Evolutionary conservation across 1,140 invertebrate genomes (phyloP).

Genomic region (Drosophila setifemur): DNA sequence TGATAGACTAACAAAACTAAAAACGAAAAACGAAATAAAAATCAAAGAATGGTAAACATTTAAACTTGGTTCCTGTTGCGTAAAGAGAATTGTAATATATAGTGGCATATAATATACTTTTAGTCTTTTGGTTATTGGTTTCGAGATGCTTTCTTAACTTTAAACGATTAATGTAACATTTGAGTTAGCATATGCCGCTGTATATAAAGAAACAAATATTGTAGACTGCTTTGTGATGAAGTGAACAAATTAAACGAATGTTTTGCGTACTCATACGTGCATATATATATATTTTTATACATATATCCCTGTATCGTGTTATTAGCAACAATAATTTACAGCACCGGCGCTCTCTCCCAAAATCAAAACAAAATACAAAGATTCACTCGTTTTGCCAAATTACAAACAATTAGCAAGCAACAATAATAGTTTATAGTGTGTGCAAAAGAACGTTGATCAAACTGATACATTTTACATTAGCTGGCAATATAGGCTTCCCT

Average conservation of each 20-base stretch:
- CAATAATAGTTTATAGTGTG: slow-evolving; percentile 41
- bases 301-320: slow-evolving; percentile 34
- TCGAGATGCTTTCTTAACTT: background rate
- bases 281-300: slow-evolving; percentile 50
- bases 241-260: slow-evolving; percentile 23
- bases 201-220: slow-evolving; percentile 27
- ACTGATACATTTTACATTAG: slow-evolving; percentile 19
- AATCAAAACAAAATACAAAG: background rate
- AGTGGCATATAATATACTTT: slow-evolving; percentile 14
- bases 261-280: slow-evolving; percentile 33
- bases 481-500: slow-evolving; percentile 19
- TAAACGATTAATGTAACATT: background rate
- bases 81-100: slow-evolving; percentile 52
- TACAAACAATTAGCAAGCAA: slow-evolving; percentile 37
- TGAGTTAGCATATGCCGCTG: slow-evolving; percentile 17
- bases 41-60: slow-evolving; percentile 27
- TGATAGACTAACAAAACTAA: slow-evolving; percentile 39
- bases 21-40: background rate
- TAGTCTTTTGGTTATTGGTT: no score
- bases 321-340: slow-evolving; percentile 43
- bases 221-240: slow-evolving; percentile 63
- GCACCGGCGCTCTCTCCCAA: slow-evolving; percentile 7
- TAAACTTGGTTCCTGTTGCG: slow-evolving; percentile 68
- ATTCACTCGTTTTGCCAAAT: slow-evolving; percentile 22
- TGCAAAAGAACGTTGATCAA: slow-evolving; percentile 5